These are phyloP conservation scores for Sarcophaga variegata DNA, from an alignment of 2,888 invertebrate genomes.

Conservation along the genomic window DNA sequence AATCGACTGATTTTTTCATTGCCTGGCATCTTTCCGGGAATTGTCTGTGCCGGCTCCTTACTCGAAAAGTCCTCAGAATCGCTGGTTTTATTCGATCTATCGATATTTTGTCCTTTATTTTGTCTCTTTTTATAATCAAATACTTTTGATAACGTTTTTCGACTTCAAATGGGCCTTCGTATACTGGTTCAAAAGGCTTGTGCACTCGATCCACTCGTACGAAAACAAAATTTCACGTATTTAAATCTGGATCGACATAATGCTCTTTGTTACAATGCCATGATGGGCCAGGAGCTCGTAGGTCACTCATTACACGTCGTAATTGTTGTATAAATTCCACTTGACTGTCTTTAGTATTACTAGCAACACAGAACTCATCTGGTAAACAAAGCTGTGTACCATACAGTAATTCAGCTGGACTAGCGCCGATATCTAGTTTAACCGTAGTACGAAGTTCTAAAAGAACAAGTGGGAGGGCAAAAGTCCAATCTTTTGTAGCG, in stretches of 20 bases:
- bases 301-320: conserved; percentile 22
- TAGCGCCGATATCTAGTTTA: too few relatives aligned
- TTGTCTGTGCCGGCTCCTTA: too few relatives aligned
- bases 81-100: conserved; percentile 53
- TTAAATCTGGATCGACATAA: conserved; percentile 47
- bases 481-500: too few relatives aligned
- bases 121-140: conserved; percentile 21
- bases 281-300: not conserved
- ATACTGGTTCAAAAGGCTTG: conserved; percentile 46
- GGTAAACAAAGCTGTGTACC: too few relatives aligned
- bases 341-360: conserved; percentile 1
- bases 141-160: conserved; percentile 25
- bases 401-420: too few relatives aligned
- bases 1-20: too few relatives aligned
- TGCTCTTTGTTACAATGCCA: not conserved
- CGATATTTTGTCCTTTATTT: conserved; percentile 31
- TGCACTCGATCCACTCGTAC: conserved; percentile 45
- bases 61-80: too few relatives aligned
- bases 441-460: too few relatives aligned
- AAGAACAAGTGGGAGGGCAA: too few relatives aligned
- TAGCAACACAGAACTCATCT: not conserved
- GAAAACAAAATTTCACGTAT: conserved; percentile 54
- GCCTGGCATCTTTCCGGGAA: too few relatives aligned
- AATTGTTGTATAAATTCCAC: conserved; percentile 43
- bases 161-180: conserved; percentile 56